These are phyloP conservation scores for Limnothrissa miodon DNA, from an alignment of 2,113 vertebrate species.

Conservation along the genomic window DNA sequence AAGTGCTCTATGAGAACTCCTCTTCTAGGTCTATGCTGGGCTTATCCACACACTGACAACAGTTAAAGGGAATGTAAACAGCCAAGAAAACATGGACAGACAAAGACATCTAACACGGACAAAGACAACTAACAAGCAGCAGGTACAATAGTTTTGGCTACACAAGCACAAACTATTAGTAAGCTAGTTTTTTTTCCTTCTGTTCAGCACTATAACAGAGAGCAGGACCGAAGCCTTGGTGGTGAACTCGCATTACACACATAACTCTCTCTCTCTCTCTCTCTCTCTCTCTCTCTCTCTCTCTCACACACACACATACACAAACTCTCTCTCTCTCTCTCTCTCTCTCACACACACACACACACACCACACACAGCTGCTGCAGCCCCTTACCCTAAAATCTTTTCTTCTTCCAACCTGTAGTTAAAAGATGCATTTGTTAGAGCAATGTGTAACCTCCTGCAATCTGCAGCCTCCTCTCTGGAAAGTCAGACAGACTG, in stretches of 20 bases:
- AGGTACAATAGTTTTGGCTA: not conserved
- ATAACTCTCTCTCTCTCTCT: not conserved
- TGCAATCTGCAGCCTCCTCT: not conserved
- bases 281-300: not conserved
- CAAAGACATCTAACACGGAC: not conserved
- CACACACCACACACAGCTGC: slow-evolving; percentile 29
- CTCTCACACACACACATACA: slow-evolving; percentile 22
- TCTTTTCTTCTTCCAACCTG: slow-evolving; percentile 83
- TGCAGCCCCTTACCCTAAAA: slow-evolving; percentile 78
- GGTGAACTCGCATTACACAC: not conserved
- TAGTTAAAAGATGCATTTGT: slow-evolving; percentile 74
- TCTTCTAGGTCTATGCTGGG: not conserved
- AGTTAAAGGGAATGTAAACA: not conserved
- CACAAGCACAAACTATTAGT: not conserved
- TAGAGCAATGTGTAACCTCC: not conserved
- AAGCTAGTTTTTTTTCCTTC: not conserved
- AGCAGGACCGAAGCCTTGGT: slow-evolving; percentile 13
- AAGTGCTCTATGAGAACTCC: not conserved
- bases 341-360: slow-evolving; percentile 19
- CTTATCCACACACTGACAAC: not conserved
- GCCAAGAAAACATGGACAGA: not conserved
- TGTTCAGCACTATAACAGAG: not conserved
- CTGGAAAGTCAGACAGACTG: not conserved
- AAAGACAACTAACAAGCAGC: not conserved
- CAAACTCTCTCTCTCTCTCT: not conserved